Evolutionary conservation across 2,113 vertebrate species (phyloP).

Genomic region (Stercorarius parasiticus): DNA sequence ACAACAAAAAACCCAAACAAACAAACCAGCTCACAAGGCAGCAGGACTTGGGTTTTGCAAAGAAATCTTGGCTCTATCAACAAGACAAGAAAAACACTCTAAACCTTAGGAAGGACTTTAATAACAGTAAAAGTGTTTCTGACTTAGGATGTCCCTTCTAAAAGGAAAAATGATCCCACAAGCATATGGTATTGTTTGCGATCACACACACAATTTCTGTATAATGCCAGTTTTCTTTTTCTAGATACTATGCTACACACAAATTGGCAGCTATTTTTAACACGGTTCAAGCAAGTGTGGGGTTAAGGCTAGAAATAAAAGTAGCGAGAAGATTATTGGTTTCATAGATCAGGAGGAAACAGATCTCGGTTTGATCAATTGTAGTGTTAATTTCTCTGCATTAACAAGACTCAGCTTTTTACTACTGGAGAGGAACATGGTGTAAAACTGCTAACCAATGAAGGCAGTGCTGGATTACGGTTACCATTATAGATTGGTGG

Average conservation of each 20-base stretch:
- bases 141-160: background rate
- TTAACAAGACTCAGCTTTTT: background rate
- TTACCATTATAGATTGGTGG: background rate
- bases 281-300: background rate
- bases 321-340: background rate
- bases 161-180: background rate
- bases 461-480: background rate
- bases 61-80: background rate
- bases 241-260: background rate
- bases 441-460: background rate
- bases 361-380: background rate
- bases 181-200: background rate
- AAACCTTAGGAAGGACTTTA: background rate
- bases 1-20: background rate
- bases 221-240: background rate
- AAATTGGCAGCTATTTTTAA: background rate
- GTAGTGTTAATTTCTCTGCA: background rate
- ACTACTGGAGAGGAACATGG: background rate
- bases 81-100: background rate
- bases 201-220: background rate
- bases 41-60: background rate
- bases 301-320: background rate
- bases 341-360: background rate
- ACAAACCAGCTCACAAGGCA: background rate
- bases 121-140: background rate